Evolutionary conservation across 2,113 vertebrate species (phyloP).

Genomic region (Nanorana parkeri): DNA sequence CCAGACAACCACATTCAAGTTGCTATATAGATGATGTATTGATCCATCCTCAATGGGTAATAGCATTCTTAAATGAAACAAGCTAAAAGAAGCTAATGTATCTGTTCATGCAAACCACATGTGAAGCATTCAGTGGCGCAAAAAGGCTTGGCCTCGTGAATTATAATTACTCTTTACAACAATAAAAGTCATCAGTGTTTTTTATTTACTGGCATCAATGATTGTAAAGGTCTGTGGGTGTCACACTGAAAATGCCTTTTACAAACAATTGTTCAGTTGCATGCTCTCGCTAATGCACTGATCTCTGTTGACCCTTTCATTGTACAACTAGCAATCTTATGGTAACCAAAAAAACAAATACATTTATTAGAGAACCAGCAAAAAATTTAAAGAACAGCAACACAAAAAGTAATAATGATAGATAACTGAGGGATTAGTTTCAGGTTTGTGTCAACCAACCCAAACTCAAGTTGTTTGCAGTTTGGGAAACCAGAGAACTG

Average conservation of each 20-base stretch:
- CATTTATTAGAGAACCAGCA: too few relatives aligned
- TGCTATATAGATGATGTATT: constrained; percentile 95
- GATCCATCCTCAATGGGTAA: constrained; percentile 90
- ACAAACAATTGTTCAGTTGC: constrained; percentile 64
- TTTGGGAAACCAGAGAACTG: too few relatives aligned
- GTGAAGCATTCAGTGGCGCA: constrained; percentile 81
- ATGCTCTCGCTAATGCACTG: constrained; percentile 58
- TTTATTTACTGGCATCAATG: constrained; percentile 78
- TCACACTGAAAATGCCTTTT: constrained; percentile 69
- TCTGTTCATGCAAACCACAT: constrained; percentile 84
- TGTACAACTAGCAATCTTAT: too few relatives aligned
- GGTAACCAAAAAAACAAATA: too few relatives aligned
- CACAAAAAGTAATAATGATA: too few relatives aligned
- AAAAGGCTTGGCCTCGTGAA: constrained; percentile 81
- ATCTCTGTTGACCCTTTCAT: too few relatives aligned
- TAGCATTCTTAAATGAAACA: constrained; percentile 84
- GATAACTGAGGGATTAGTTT: too few relatives aligned
- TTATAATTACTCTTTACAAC: constrained; percentile 84
- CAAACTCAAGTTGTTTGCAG: too few relatives aligned
- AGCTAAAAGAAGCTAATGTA: constrained; percentile 82
- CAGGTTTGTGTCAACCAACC: too few relatives aligned
- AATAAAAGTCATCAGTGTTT: constrained; percentile 85
- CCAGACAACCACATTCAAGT: constrained; percentile 91
- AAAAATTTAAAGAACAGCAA: too few relatives aligned
- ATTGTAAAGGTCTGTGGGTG: constrained; percentile 63